Evolutionary conservation across 2,797 vertebrate species (phyloP), one percentile per base, ranked within the genome.

Genomic region (Kryptopterus vitreolus): DNA sequence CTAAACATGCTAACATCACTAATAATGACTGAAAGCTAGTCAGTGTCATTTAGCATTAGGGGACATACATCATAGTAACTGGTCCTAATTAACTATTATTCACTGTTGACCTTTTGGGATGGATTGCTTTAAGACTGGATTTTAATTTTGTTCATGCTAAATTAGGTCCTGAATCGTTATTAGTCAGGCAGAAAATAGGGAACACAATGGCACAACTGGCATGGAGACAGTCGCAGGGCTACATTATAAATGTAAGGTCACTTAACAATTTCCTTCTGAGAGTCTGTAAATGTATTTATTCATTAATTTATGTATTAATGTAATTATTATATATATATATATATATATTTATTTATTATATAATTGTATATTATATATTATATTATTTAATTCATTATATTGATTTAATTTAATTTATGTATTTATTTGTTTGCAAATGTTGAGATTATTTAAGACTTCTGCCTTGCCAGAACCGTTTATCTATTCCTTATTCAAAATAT

Each of bases 171-270:
- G 55, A 52, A 35, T 71, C 10, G 24, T 58, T 31, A n/a, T n/a
- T 46, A 76, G 77, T 50, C 72, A 59, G 26, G 11, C 65, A 31
- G 65, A 43, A 43, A 43, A 22, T 59, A 52, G 74, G 77, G 79
- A 87, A 83, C 81, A 82, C 84, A 81, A 52, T 80, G 87, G 84
- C 84, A 77, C 78, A 70, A 72, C 78, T 43, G 9, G 68, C 43
- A 20, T 43, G 7, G 29, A 33, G 46, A 31, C 24, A 29, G 10
- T 52, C 31, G 4, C 26, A 33, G 2, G 35, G 22, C 26, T 7
- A 15, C 16, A 53, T 22, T 20, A 26, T 63, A 15, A 16, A 59
- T 33, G 38, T 7, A 61, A 52, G 43, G 13, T 71, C 13, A 71
- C 55, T 31, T 48, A 43, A 65, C 26, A 43, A 43, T 43, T 62